Evolutionary conservation across 2,888 invertebrate species (phyloP), one percentile per base, ranked within the genome.

Genomic region (Zele albiditarsus): DNA sequence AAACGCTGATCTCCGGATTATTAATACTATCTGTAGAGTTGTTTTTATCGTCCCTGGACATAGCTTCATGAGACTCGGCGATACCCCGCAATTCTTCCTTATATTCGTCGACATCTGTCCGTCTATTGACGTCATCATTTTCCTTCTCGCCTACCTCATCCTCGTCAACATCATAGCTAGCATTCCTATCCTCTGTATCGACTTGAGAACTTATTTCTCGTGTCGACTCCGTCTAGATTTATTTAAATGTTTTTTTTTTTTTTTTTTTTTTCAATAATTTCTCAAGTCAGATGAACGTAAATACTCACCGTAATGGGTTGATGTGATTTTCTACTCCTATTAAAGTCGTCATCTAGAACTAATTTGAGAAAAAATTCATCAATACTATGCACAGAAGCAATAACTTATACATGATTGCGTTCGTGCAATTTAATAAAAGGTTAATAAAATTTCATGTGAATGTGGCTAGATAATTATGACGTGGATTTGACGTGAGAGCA

Each of bases 1-100:
- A 66, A 33, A 71, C 68, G 68, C 68, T 76, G 25, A 71, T 67
- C 49, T 74, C 70, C 62, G 75, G 46, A 53, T 68, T 28, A 72
- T 57, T 74, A 12, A 75, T 23, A 46, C 76, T 75, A 42, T 57
- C 75, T 53, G 81, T 79, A 27, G 80, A 78, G 67, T 82, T 84
- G 77, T 71, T 82, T 66, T 80, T 80, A 23, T 84, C 83, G 74
- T 84, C 84, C 71, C 80, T 84, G 62, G 84, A 84, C 85, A 85
- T 85, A n/a, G 85, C 84, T 75, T 84, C 84, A 71, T 84, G 85
- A 1, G 84, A 85, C 73, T 84, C 86, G 12, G 84, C 85, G 14
- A 82, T 78, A 38, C 79, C 84, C 46, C 83, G 83, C 65, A 84
- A 74, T 71, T 85, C 86, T 60, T 84, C 86, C 77, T 83, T 84